Percentiles rank a stretch among this genome's conserved stretches.
Conservation (phyloP, 2,797 vertebrate species). For the Syncerus caffer region DNA sequence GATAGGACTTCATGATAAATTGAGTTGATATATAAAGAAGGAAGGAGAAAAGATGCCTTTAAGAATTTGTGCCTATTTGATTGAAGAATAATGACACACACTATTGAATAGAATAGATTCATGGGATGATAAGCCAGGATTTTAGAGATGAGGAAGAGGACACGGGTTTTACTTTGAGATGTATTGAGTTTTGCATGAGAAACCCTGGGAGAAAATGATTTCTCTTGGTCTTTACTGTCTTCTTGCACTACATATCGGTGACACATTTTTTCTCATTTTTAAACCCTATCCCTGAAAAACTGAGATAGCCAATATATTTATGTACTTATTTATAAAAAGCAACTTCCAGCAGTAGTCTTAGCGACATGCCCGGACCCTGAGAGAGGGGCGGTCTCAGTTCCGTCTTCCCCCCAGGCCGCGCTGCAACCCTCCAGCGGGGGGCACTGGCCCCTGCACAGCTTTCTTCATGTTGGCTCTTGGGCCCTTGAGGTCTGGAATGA, state of each 20-base stretch:
- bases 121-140: not conserved
- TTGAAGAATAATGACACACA: not conserved
- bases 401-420: not conserved
- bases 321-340: not conserved
- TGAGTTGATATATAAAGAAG: slow-evolving; percentile 20
- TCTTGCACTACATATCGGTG: not conserved
- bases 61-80: not conserved
- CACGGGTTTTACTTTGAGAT: not conserved
- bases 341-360: not conserved
- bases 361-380: not conserved
- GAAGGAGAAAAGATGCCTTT: not conserved
- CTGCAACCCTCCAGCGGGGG: not conserved
- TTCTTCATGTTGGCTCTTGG: not conserved
- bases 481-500: not conserved
- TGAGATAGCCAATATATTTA: not conserved
- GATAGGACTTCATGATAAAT: slow-evolving; percentile 32
- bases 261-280: not conserved
- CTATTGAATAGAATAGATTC: not conserved
- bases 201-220: not conserved
- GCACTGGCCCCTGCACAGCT: not conserved
- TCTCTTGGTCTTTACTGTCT: not conserved
- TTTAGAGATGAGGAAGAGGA: not conserved
- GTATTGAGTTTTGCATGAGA: not conserved
- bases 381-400: not conserved
- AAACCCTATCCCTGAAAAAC: not conserved